Conservation (phyloP, 2,888 invertebrate genomes). For the Sesia apiformis region DNA sequence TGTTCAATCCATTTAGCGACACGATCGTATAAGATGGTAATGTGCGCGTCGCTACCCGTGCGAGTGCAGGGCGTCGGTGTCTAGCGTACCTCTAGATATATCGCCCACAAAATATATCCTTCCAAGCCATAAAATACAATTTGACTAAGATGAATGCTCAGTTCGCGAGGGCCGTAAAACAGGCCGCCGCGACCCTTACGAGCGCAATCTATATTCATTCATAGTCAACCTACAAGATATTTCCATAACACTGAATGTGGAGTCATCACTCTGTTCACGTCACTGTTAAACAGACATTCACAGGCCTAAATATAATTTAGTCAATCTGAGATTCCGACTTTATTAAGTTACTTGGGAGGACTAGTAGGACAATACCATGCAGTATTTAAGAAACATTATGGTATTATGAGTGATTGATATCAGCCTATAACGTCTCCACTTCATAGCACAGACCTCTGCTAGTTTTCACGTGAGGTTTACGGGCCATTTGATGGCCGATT, state of each 20-base stretch:
- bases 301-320: too few relatives aligned
- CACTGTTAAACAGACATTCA: too few relatives aligned
- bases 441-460: too few relatives aligned
- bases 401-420: too few relatives aligned
- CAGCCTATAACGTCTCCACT: too few relatives aligned
- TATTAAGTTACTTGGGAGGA: too few relatives aligned
- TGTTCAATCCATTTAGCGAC: constrained; percentile 21
- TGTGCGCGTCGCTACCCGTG: constrained; percentile 9
- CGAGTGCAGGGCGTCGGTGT: constrained; percentile 11
- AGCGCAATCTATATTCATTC: constrained; percentile 30
- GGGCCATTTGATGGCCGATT: too few relatives aligned
- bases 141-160: constrained; percentile 37
- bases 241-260: constrained; percentile 18
- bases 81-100: constrained; percentile 19
- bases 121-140: constrained; percentile 35
- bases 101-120: constrained; percentile 24
- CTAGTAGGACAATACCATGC: too few relatives aligned
- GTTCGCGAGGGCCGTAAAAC: constrained; percentile 34
- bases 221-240: constrained; percentile 23
- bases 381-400: too few relatives aligned
- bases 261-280: too few relatives aligned
- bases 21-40: constrained; percentile 10
- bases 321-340: too few relatives aligned
- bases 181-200: constrained; percentile 19
- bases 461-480: too few relatives aligned